Evolutionary conservation across 2,888 invertebrate species (phyloP), one percentile per base, ranked within the genome.

Genomic region (Himalopsyche anomala): DNA sequence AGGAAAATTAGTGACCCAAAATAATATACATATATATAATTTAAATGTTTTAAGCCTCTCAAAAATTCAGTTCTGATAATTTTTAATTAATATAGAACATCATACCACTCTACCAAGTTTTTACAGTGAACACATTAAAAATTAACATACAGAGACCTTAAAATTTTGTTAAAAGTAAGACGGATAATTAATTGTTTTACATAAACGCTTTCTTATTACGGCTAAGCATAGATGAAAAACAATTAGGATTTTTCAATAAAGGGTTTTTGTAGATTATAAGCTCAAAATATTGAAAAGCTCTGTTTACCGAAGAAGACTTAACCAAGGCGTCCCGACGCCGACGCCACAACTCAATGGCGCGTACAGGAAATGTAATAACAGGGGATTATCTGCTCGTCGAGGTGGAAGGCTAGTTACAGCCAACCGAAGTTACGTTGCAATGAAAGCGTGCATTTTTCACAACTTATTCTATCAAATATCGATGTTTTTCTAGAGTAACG

Each of bases 321-420:
- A 40, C 80, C n/a, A 40, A 80, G 42, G 80, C 80, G 42, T 62
- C 62, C 62, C 62, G 62, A 62, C 62, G 40, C 38, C 80, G 40
- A 40, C 80, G 80, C 80, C 80, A 36, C 80, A 80, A 80, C 42
- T 80, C 40, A 80, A 80, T 80, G 80, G 80, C 40, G 80, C 42
- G 80, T 80, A 80, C 80, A 17, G 80, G 40, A 40, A 80, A 42
- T 42, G 80, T 80, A 80, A 80, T 80, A 80, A 80, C 80, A 80
- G 80, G 0, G 42, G 42, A 80, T 80, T 80, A 80, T 80, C 40
- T 80, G 80, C 80, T 80, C 17, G 80, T 80, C 40, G 80, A 80
- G 80, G 80, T 38, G 80, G 38, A 80, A 80, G 80, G 80, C 62
- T 62, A 62, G 62, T 62, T 62, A 62, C 62, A 62, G 62, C 62